phyloP scores from a whole-genome alignment of 2,888 invertebrate genomes.

The Lithodes maja region DNA sequence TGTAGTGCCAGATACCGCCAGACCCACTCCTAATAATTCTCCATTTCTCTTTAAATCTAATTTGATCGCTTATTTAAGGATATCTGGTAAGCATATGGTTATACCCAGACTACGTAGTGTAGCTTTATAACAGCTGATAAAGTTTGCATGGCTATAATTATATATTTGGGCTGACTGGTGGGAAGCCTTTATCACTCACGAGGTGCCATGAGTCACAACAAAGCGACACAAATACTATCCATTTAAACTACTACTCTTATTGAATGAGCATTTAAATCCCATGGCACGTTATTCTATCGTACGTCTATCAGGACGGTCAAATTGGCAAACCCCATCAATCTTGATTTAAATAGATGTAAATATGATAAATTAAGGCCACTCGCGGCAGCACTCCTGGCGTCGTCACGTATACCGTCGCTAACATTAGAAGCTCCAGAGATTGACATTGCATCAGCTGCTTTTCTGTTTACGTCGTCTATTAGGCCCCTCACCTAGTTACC shows the following conservation, averaged over 20 bases:
- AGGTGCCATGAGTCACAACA: background rate
- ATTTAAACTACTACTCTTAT: background rate
- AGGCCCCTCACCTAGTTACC: background rate
- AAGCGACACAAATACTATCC: background rate
- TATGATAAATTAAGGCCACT: background rate
- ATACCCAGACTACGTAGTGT: background rate
- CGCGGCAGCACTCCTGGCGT: constrained; percentile 24
- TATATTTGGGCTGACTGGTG: background rate
- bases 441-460: constrained; percentile 52
- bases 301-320: no score
- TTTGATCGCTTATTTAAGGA: background rate
- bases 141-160: background rate
- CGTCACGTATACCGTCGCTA: constrained; percentile 40
- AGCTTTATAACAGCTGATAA: background rate
- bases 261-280: background rate
- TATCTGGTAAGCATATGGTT: background rate
- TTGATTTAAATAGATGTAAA: background rate
- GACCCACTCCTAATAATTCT: background rate
- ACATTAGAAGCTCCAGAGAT: constrained; percentile 52
- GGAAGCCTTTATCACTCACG: background rate
- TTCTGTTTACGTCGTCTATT: background rate
- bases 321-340: no score
- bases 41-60: background rate
- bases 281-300: background rate
- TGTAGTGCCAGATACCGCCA: constrained; percentile 27